Evolutionary conservation across 2,113 vertebrate genomes (phyloP).

Genomic region (Cyprinodon variegatus): DNA sequence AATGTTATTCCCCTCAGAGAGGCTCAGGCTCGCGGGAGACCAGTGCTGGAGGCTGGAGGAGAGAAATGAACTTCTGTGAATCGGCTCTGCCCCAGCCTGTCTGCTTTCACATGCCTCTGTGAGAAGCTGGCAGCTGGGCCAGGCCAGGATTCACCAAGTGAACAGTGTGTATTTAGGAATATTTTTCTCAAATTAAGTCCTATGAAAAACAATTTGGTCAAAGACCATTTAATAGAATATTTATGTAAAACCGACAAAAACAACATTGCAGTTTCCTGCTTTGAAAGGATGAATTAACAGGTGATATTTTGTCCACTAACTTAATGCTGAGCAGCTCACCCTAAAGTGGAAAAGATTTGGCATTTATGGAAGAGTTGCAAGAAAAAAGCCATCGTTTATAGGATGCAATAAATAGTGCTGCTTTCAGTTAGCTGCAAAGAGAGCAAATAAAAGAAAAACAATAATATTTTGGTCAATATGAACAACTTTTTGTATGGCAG

Average conservation of each 20-base stretch:
- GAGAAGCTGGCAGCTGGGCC: constrained; percentile 60
- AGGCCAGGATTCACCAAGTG: constrained; percentile 71
- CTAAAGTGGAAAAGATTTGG: background rate
- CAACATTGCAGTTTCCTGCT: constrained; percentile 36
- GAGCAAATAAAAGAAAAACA: no score
- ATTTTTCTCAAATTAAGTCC: constrained; percentile 39
- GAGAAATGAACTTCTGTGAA: constrained; percentile 80
- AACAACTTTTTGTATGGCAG: no score
- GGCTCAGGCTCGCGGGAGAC: constrained; percentile 62
- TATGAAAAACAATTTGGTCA: constrained; percentile 60
- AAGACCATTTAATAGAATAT: constrained; percentile 53
- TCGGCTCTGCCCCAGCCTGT: constrained; percentile 45
- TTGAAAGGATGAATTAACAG: constrained; percentile 45
- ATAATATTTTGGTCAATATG: no score
- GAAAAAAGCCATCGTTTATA: no score
- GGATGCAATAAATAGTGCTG: no score
- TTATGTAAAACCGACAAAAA: constrained; percentile 55
- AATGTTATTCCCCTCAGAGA: constrained; percentile 58
- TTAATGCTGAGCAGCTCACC: constrained; percentile 6
- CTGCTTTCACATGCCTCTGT: constrained; percentile 53
- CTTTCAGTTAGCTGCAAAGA: no score
- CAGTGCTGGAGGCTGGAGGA: constrained; percentile 49
- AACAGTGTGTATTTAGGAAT: constrained; percentile 67
- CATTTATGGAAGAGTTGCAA: no score
- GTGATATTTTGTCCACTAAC: constrained; percentile 34